Percentiles rank a stretch among this genome's conserved stretches.
These are phyloP conservation scores for Pristionchus mayeri DNA, from an alignment of 2,888 invertebrate genomes.

Conservation along the genomic window DNA sequence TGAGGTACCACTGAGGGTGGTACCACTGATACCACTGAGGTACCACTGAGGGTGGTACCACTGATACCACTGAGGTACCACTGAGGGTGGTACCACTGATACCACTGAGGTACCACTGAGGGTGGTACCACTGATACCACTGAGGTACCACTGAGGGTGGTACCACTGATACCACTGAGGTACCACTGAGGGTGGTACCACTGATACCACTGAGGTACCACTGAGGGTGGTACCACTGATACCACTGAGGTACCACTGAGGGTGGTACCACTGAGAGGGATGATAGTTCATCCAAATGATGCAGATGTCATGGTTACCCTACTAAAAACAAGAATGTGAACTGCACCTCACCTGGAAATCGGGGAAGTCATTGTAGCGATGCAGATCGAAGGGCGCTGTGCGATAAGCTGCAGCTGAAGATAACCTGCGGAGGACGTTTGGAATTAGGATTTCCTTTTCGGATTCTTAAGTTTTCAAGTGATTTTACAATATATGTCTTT, in stretches of 20 bases:
- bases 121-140: neutral
- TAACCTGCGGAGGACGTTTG: neutral
- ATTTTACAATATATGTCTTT: too few relatives aligned
- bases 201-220: neutral
- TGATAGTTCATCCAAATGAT: too few relatives aligned
- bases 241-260: neutral
- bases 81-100: neutral
- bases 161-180: neutral
- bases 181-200: neutral
- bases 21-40: neutral
- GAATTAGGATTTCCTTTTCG: too few relatives aligned
- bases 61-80: neutral
- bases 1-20: neutral
- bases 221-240: neutral
- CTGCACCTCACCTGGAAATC: slow-evolving; percentile 67
- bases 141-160: neutral
- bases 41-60: neutral
- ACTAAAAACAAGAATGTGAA: neutral
- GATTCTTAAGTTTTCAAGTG: too few relatives aligned
- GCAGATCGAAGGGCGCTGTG: slow-evolving; percentile 49
- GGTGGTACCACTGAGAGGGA: neutral
- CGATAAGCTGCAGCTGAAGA: neutral
- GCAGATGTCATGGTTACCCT: neutral
- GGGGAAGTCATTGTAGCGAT: slow-evolving; percentile 67
- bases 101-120: neutral